A percentile compares a stretch with the other conserved stretches of the same genome.
Evolutionary conservation across 2,797 vertebrate species (phyloP).

Genomic region (Falco concolor): DNA sequence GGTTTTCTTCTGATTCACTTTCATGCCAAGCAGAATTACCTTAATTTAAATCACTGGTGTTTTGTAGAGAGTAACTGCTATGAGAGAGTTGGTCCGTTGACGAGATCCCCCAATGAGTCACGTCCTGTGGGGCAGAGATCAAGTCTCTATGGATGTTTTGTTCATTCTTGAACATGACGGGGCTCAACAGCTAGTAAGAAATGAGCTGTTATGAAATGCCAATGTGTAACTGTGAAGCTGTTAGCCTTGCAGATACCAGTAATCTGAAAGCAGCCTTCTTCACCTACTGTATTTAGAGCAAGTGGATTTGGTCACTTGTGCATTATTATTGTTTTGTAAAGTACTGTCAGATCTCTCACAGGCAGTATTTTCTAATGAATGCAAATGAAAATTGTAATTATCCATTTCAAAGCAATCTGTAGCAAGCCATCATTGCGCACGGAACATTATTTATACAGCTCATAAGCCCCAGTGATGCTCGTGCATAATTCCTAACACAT

Average conservation of each 20-base stretch:
- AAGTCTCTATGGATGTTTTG: not conserved
- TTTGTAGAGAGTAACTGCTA: not conserved
- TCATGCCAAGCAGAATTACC: not conserved
- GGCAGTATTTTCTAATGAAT: not conserved
- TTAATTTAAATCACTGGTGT: not conserved
- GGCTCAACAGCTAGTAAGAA: not conserved
- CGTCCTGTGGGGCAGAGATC: not conserved
- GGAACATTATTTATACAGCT: not conserved
- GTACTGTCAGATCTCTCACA: not conserved
- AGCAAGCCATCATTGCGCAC: not conserved
- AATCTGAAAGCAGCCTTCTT: not conserved
- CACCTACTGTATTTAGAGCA: not conserved
- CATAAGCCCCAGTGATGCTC: not conserved
- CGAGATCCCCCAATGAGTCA: not conserved
- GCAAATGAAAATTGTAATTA: constrained; percentile 16
- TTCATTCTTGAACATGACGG: not conserved
- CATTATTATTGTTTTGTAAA: not conserved
- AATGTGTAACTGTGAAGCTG: not conserved
- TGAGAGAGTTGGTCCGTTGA: not conserved
- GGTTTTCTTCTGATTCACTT: not conserved
- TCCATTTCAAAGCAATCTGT: not conserved
- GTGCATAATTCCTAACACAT: not conserved
- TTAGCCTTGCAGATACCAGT: not conserved
- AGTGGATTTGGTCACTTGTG: not conserved
- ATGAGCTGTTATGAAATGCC: not conserved